Percentiles rank a stretch among this genome's conserved stretches.
Conservation (phyloP, 2,888 invertebrate genomes). For the Eledone cirrhosa region DNA sequence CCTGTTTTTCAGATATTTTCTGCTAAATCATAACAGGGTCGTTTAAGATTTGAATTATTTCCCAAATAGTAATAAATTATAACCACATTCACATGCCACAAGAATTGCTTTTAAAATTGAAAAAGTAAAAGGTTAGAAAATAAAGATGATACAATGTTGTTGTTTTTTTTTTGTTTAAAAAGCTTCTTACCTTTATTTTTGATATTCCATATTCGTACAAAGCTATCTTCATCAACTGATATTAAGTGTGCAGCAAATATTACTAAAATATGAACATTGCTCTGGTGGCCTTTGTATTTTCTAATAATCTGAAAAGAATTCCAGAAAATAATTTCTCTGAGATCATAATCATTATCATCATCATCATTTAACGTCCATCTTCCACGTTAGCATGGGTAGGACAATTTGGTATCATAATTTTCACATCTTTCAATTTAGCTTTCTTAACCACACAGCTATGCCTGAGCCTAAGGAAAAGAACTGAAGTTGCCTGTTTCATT, state of each 20-base stretch:
- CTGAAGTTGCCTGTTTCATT: too few relatives aligned
- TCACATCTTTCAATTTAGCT: too few relatives aligned
- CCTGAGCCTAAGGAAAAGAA: too few relatives aligned
- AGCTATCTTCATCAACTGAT: constrained; percentile 82
- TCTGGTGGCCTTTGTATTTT: constrained; percentile 78
- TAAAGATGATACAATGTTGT: not conserved
- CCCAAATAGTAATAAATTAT: not conserved
- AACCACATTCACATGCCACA: not conserved
- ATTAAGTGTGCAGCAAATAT: constrained; percentile 86
- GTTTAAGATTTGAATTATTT: not conserved
- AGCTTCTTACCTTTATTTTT: constrained; percentile 73
- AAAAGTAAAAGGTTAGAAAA: not conserved
- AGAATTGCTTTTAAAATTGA: not conserved
- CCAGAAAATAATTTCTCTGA: not conserved
- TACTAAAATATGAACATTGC: constrained; percentile 78
- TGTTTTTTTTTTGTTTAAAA: not conserved
- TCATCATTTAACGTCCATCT: too few relatives aligned
- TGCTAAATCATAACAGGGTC: too few relatives aligned
- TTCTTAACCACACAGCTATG: too few relatives aligned
- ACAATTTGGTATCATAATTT: too few relatives aligned
- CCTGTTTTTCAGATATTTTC: too few relatives aligned
- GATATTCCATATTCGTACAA: constrained; percentile 86
- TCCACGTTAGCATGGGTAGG: too few relatives aligned
- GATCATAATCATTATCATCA: too few relatives aligned
- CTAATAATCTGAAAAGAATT: constrained; percentile 73